Percentiles rank a stretch among this genome's conserved stretches.
These are phyloP conservation scores for Echinops telfairi DNA, from an alignment of 2,113 vertebrate genomes.

Conservation along the genomic window DNA sequence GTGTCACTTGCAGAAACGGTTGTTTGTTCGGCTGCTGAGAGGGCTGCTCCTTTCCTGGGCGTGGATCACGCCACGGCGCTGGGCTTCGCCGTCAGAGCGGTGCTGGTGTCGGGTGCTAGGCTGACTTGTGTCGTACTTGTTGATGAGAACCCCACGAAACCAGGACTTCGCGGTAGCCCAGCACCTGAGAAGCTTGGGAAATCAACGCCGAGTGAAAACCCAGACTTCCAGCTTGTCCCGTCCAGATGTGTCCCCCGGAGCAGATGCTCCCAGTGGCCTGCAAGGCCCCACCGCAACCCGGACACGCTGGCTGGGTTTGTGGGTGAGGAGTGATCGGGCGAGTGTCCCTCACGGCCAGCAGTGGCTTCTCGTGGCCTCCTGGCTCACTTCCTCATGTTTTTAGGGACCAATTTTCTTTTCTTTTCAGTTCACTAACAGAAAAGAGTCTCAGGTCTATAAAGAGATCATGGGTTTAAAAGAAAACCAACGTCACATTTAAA, in stretches of 20 bases:
- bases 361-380: slow-evolving; percentile 33
- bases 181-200: slow-evolving; percentile 62
- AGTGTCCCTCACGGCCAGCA: not conserved
- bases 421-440: slow-evolving; percentile 17
- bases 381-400: not conserved
- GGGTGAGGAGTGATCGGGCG: not conserved
- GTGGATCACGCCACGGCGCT: not conserved
- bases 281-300: not conserved
- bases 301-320: not conserved
- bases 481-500: too few species aligned
- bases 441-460: not conserved
- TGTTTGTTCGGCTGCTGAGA: slow-evolving; percentile 52
- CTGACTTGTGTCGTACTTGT: slow-evolving; percentile 49
- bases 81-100: not conserved
- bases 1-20: slow-evolving; percentile 60
- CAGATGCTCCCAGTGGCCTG: not conserved
- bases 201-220: slow-evolving; percentile 57
- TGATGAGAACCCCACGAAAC: not conserved
- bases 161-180: slow-evolving; percentile 43
- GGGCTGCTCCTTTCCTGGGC: slow-evolving; percentile 43
- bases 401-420: not conserved
- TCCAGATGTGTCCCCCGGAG: not conserved
- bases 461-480: slow-evolving; percentile 23
- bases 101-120: slow-evolving; percentile 39
- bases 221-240: slow-evolving; percentile 3